A percentile compares a stretch with the other conserved stretches of the same genome.
These are phyloP conservation scores for Drosophila trapezifrons DNA, from an alignment of 1,140 invertebrate species.

Conservation along the genomic window DNA sequence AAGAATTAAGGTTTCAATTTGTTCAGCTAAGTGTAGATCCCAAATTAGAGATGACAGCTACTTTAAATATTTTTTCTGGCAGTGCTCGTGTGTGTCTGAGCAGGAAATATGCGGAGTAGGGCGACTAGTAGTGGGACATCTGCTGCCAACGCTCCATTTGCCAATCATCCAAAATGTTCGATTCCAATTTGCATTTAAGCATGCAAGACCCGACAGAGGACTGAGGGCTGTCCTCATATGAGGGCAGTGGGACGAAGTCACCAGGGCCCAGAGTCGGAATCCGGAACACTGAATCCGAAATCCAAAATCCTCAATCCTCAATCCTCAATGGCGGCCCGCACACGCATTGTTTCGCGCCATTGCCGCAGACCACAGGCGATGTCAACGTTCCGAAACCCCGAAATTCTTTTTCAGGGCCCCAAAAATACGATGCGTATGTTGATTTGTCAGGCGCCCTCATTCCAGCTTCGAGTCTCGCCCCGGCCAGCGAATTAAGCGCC, in stretches of 20 bases:
- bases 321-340: slow-evolving; percentile 23
- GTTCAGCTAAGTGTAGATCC: too few species aligned
- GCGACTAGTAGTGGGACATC: slow-evolving; percentile 11
- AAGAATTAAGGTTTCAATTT: too few species aligned
- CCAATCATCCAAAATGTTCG: slow-evolving; percentile 43
- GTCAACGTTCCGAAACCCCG: slow-evolving; percentile 30
- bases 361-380: slow-evolving; percentile 34
- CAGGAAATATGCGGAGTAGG: slow-evolving; percentile 24
- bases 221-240: not conserved
- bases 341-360: slow-evolving; percentile 34
- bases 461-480: not conserved
- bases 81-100: not conserved
- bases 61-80: not conserved
- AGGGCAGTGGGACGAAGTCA: slow-evolving; percentile 25
- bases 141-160: slow-evolving; percentile 24
- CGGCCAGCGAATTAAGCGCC: slow-evolving; percentile 38
- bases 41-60: not conserved
- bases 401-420: slow-evolving; percentile 34
- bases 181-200: slow-evolving; percentile 51
- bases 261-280: not conserved
- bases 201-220: slow-evolving; percentile 23
- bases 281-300: slow-evolving; percentile 3
- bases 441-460: slow-evolving; percentile 23
- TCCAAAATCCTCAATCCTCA: slow-evolving; percentile 29
- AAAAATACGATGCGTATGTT: slow-evolving; percentile 49